Base-by-base conservation (phyloP, 2,888 invertebrate genomes). In the Pelosia muscerda region DNA sequence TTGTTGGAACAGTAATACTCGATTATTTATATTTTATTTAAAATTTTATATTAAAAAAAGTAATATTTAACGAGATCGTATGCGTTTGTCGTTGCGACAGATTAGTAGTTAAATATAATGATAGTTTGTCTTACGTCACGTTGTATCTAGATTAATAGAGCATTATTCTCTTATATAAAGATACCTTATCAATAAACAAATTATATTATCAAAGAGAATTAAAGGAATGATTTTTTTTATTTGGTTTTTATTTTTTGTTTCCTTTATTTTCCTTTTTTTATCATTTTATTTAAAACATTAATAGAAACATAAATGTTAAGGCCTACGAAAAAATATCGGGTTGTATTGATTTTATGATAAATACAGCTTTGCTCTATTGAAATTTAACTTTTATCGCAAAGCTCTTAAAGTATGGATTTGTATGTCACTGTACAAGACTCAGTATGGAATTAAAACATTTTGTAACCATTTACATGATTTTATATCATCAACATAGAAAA, bases 1-100 rank as follows among this genome's bases (percentile, higher is more conserved):
- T 92, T 93, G 93, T 93, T 93, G 92, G 90, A 92, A 93, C 92
- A 87, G 87, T 92, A 94, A 94, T 94, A 94, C 94, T 94, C 94
- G 92, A 92, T 92, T 93, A 92, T 94, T 94, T 94, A 93, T 93
- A 91, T 93, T 92, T 93, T 92, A 92, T 93, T 93, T 93, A 88
- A 92, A 90, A 87, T 84, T 81, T 87, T 92, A 90, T 92, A 89
- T 87, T 88, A 84, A 88, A 86, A 87, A 86, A 90, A n/a, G n/a
- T 90, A 90, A 90, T 91, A 91, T 89, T 86, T 83, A 86, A 83
- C 75, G 79, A 81, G 75, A 76, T 75, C 85, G 83, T 88, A 83
- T 91, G 89, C 83, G 84, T 89, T 91, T 88, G 92, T 93, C 91
- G 93, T 87, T 92, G 86, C 92, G 91, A 89, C 91, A 84, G 79